Percentiles rank a stretch among this genome's conserved stretches.
phyloP scores from a whole-genome alignment of 2,113 vertebrate species.

The Sinocyclocheilus grahami region DNA sequence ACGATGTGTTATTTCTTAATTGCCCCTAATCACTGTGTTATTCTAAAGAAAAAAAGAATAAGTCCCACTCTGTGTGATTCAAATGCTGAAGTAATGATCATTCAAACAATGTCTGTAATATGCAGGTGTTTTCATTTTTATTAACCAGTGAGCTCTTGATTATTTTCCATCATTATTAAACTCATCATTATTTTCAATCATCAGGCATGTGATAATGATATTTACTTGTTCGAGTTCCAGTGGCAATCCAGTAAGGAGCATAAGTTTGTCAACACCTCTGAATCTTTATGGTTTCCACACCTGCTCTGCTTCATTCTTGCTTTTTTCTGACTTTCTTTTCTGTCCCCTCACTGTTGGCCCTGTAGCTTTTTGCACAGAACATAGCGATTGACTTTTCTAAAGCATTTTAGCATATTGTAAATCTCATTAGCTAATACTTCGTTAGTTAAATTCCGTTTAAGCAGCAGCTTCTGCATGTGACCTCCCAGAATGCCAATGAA shows the following conservation, averaged over 20 bases:
- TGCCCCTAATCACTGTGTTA: neutral
- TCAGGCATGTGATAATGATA: conserved; percentile 13
- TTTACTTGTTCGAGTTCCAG: conserved; percentile 3
- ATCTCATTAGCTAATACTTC: neutral
- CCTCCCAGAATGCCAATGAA: conserved; percentile 38
- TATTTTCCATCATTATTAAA: neutral
- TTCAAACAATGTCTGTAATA: neutral
- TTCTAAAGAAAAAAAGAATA: neutral
- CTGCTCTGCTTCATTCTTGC: neutral
- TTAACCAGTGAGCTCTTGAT: neutral
- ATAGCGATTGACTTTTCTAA: neutral
- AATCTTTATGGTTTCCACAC: neutral
- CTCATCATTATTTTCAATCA: neutral
- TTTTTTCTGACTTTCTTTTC: neutral
- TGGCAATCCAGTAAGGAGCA: neutral
- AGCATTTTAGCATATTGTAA: neutral
- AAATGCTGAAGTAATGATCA: neutral
- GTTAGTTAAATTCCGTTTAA: neutral
- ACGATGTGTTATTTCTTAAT: neutral
- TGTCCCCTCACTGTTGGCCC: conserved; percentile 20
- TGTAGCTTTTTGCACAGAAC: conserved; percentile 49
- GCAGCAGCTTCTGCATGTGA: neutral
- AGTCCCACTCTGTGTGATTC: neutral
- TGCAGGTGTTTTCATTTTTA: neutral
- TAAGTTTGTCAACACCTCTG: neutral